Conservation (phyloP, 2,888 invertebrate genomes). For the Allophyes oxyacanthae region DNA sequence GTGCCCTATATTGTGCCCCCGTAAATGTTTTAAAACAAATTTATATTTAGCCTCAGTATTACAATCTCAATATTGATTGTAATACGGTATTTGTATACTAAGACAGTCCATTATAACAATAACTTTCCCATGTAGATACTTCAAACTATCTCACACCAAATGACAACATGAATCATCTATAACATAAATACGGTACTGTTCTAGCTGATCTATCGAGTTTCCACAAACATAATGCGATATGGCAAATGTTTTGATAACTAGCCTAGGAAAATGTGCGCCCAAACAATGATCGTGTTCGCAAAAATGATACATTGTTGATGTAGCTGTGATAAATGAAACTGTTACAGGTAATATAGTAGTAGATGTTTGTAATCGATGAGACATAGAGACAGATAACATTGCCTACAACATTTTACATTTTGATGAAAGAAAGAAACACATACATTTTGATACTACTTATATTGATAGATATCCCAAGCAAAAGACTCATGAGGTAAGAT, state of each 20-base stretch:
- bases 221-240: conserved; percentile 27
- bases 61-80: too few relatives aligned
- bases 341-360: not conserved
- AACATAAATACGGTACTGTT: conserved; percentile 14
- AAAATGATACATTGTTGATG: conserved; percentile 22
- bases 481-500: too few relatives aligned
- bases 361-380: not conserved
- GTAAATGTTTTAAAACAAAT: too few relatives aligned
- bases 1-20: too few relatives aligned
- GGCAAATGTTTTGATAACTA: conserved; percentile 35
- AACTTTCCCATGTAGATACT: conserved; percentile 15
- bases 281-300: conserved; percentile 25
- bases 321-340: not conserved
- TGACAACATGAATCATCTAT: conserved; percentile 25
- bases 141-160: conserved; percentile 4
- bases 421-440: too few relatives aligned
- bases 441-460: too few relatives aligned
- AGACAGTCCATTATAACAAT: conserved; percentile 3
- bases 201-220: conserved; percentile 36
- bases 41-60: too few relatives aligned
- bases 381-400: too few relatives aligned
- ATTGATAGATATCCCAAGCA: too few relatives aligned
- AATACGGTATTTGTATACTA: too few relatives aligned
- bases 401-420: too few relatives aligned
- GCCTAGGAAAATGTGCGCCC: conserved; percentile 20